Evolutionary conservation across 2,888 invertebrate genomes (phyloP), one percentile per base, ranked within the genome.

Genomic region (Drosophila maculinotata): DNA sequence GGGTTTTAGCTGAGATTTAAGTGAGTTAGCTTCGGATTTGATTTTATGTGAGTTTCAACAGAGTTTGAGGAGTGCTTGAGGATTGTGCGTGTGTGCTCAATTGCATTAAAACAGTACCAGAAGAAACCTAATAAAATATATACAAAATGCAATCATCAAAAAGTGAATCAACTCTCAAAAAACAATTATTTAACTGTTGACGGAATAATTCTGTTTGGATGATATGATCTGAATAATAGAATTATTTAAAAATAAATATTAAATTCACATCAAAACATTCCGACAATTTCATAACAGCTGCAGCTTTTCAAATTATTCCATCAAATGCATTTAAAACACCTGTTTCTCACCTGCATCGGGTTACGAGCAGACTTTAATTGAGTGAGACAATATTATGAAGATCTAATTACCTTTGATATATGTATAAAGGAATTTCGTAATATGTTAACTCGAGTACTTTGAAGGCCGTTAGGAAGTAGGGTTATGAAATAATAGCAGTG

Each of bases 261-360:
- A n/a, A n/a, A 35, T 44, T 14, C 10, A 44, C n/a, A n/a, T n/a
- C n/a, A n/a, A n/a, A n/a, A 26, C 0, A 17, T 10, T 12, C 2
- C 12, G 26, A n/a, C n/a, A 31, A n/a, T 15, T 15, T n/a, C 3
- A 14, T 10, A 31, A 30, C 23, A 26, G 26, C 31, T 51, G 56
- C 17, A 49, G 7, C 6, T 17, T 23, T 25, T 15, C 17, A 35
- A 14, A 9, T 15, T 30, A 25, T 25, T 17, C 3, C 42, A 38
- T 15, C 6, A 30, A 1, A 25, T n/a, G 12, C 14, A 26, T 6
- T 6, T 17, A 15, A 25, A 51, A 33, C 69, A 68, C 33, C 38
- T 60, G 69, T 49, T 68, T 68, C 48, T 12, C 69, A 49, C 4
- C 20, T 45, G 35, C 5, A 10, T 60, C 39, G 23, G 7, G 3